Base-by-base conservation (phyloP, 2,113 vertebrate species). In the Hemiprocne comata region DNA sequence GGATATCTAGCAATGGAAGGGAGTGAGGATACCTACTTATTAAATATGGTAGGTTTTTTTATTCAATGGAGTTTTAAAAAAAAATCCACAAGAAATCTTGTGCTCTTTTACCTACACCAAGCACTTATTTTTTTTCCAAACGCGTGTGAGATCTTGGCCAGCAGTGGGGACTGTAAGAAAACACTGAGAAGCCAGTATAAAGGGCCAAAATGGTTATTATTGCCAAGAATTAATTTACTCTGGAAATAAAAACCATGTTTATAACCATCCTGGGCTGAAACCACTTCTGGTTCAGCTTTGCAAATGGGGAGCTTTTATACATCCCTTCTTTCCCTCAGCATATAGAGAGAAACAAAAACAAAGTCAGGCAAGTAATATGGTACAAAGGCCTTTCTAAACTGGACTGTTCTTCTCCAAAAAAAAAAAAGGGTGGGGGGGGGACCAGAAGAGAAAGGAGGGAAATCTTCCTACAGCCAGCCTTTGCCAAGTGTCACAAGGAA, bases 1-100 rank as follows among this genome's bases (percentile, higher is more conserved):
- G 96, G 94, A 86, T 93, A 84, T 93, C 89, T 57, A 80, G 89
- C 93, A 93, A 78, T 75, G 72, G 95, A 86, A 94, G 18, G 51
- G 60, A 74, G 16, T 81, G 69, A 92, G 72, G 33, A 89, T 55
- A 57, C 13, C 13, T 61, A 51, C 54, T 86, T 88, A 62, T 66
- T 89, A 92, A 83, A 13, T 55, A 44, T 38, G 64, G 51, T 75
- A 60, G 34, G 38, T 2, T 26, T 82, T 85, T 93, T 87, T 42
- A 69, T 77, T 95, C 71, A 46, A 53, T 31, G 57, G 85, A 61
- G 19, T 50, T 13, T 60, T 77, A 72, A 40, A 31, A 31, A 24
- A 38, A 11, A 13, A 18, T 20, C 19, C 23, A 12, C 44, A 11
- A 7, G 40, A 54, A 93, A 61, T 51, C 14, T 42, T 70, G 20